Evolutionary conservation across 2,888 invertebrate genomes (phyloP), one percentile per base, ranked within the genome.

Genomic region (Drosophila pseudotakahashii): DNA sequence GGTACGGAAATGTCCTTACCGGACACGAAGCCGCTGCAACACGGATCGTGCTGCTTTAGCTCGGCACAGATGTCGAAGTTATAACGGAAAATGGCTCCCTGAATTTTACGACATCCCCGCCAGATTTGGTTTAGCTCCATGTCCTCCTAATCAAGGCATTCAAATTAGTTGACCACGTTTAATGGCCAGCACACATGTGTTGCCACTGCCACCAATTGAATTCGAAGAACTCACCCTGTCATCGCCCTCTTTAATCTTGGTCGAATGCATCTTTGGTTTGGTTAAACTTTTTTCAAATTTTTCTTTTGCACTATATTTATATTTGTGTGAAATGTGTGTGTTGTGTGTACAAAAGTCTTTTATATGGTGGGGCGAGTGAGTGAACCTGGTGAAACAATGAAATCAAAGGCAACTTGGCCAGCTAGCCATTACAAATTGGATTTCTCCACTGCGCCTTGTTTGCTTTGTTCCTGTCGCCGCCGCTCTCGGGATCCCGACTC

Each of bases 81-180:
- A 78, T 95, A 94, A 74, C 95, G 94, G 92, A 95, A 96, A 63
- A 95, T 94, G 3, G 95, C 95, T 14, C 95, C 94, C 73, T 96
- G 94, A 90, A 96, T 95, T 93, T 96, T 96, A 92, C 96, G 96
- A 92, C 96, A 96, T 26, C 95, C 95, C 88, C 95, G 94, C 96
- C 96, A 96, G 59, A 96, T 94, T 91, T 95, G 95, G 50, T 94
- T 94, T 71, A 96, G 92, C 37, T 84, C 79, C 81, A 87, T 79
- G 19, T 87, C 89, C 73, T 81, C 84, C 84, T 85, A 62, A 36
- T 59, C 54, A 47, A 9, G 32, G 39, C 45, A 68, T 34, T 44
- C 39, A 66, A 59, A 44, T 67, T 61, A 62, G 53, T 58, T 71
- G 44, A 48, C 36, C 44, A 61, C 2, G 10, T 68, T 76, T 75